Evolutionary conservation across 2,797 vertebrate species (phyloP).

Genomic region (Phalanger gymnotis): DNA sequence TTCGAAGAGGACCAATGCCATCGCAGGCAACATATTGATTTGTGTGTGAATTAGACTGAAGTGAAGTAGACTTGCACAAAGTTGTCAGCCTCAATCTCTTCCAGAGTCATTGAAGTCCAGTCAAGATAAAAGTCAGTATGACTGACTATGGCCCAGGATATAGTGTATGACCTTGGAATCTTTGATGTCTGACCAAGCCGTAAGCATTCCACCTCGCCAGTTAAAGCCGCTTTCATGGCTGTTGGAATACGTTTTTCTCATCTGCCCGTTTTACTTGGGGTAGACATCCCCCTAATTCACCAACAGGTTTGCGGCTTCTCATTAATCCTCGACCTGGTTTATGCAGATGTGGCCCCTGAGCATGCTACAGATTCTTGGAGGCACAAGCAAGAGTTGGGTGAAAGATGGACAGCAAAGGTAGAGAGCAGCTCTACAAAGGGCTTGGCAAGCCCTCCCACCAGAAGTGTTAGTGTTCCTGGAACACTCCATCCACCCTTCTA

Average conservation of each 20-base stretch:
- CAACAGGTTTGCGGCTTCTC: not conserved
- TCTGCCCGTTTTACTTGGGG: not conserved
- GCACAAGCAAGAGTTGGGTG: not conserved
- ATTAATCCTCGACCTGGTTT: too few relatives aligned
- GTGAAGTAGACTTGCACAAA: not conserved
- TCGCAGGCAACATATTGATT: not conserved
- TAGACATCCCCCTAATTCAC: not conserved
- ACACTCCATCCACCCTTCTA: not conserved
- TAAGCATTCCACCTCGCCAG: not conserved
- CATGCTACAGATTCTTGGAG: not conserved
- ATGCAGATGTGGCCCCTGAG: too few relatives aligned
- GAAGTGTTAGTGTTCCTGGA: not conserved
- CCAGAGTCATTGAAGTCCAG: not conserved
- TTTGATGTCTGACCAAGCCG: not conserved
- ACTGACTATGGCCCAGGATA: not conserved
- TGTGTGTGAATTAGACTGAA: not conserved
- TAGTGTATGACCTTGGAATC: not conserved
- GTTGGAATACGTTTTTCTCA: not conserved
- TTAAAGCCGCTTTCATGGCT: not conserved
- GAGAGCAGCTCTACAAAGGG: not conserved
- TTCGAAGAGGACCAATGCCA: not conserved
- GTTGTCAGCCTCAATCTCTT: not conserved
- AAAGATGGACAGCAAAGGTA: not conserved
- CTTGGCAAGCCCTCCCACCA: not conserved
- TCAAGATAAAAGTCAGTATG: not conserved